Evolutionary conservation across 2,113 vertebrate genomes (phyloP).

Genomic region (Apodemus speciosus): DNA sequence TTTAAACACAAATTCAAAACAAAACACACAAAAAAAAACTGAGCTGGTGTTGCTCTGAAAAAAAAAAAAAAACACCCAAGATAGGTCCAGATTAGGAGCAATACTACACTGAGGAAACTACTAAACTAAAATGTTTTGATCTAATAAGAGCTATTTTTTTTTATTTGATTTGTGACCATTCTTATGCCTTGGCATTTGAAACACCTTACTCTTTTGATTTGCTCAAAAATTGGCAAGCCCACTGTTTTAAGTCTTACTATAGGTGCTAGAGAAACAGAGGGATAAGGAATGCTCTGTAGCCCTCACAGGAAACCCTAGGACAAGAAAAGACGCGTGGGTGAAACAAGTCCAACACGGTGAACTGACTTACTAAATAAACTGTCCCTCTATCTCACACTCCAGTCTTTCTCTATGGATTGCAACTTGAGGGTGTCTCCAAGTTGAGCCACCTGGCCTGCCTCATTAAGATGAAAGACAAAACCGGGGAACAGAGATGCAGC

Average conservation of each 20-base stretch:
- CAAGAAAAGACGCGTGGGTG: slow-evolving; percentile 28
- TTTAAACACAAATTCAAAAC: background rate
- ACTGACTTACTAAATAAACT: slow-evolving; percentile 40
- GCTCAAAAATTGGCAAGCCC: background rate
- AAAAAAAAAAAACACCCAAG: background rate
- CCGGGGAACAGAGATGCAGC: too few species aligned
- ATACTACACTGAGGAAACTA: slow-evolving; percentile 2
- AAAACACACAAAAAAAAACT: slow-evolving; percentile 7
- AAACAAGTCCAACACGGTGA: slow-evolving; percentile 19
- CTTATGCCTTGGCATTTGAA: slow-evolving; percentile 4
- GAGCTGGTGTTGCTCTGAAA: slow-evolving; percentile 4
- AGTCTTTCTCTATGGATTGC: background rate
- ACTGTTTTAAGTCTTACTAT: background rate
- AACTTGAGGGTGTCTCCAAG: background rate
- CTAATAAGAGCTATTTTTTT: slow-evolving; percentile 6
- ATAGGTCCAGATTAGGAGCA: slow-evolving; percentile 10
- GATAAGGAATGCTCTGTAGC: background rate
- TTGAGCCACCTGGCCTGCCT: background rate
- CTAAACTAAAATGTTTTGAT: background rate
- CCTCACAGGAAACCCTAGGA: slow-evolving; percentile 15
- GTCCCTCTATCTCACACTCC: background rate
- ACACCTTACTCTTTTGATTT: background rate
- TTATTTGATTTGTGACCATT: background rate
- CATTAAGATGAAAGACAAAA: background rate
- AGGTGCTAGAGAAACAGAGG: background rate